These are phyloP conservation scores for Tenthredo distinguenda DNA, from an alignment of 2,888 invertebrate genomes.

Conservation along the genomic window DNA sequence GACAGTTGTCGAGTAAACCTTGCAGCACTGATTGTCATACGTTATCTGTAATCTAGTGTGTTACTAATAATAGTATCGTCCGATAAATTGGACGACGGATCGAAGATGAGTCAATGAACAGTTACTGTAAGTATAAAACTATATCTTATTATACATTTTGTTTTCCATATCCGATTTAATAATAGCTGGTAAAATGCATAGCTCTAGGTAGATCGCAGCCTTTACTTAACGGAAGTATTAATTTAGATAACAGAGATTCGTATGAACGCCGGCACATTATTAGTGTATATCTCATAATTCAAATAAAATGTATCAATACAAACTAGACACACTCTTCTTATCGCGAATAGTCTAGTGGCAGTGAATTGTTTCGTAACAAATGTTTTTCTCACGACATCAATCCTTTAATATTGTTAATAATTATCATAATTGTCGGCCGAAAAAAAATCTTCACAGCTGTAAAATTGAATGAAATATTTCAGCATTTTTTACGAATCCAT, in stretches of 20 bases:
- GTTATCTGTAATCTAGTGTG: background rate
- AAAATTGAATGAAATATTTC: background rate
- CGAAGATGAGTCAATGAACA: background rate
- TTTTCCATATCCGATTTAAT: background rate
- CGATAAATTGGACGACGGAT: background rate
- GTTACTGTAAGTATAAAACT: background rate
- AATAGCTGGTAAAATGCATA: background rate
- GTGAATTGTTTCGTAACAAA: background rate
- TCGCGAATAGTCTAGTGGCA: background rate
- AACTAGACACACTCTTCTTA: background rate
- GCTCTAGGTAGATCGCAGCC: background rate
- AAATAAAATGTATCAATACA: background rate
- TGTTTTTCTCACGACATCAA: background rate
- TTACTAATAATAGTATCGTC: background rate
- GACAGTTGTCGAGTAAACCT: conserved; percentile 9
- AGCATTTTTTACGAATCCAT: background rate
- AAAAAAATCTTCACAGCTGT: background rate
- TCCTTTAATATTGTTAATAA: background rate
- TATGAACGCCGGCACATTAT: background rate
- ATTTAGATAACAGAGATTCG: background rate
- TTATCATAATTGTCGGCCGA: background rate
- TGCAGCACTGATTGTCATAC: background rate
- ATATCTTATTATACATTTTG: background rate
- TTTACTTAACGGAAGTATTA: background rate
- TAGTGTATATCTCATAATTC: background rate